Evolutionary conservation across 2,797 vertebrate species (phyloP).

Genomic region (Rachycentron canadum): DNA sequence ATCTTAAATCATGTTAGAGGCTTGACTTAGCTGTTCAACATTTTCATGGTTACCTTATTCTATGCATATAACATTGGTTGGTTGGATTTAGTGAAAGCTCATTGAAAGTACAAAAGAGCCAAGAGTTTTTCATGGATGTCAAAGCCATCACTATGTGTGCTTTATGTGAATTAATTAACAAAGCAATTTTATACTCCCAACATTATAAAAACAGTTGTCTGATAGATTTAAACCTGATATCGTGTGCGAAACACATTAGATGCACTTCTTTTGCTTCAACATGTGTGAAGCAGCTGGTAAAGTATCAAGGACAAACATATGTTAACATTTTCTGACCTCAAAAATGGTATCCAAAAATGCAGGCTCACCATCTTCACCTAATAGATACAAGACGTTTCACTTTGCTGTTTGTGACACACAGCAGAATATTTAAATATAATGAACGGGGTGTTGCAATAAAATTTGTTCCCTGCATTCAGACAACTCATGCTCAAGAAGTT

Average conservation of each 20-base stretch:
- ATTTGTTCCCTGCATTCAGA: conserved; percentile 29
- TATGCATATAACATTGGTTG: conserved; percentile 15
- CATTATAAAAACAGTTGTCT: background rate
- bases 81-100: conserved; percentile 13
- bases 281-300: conserved; percentile 78
- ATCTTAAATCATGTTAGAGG: conserved; percentile 45
- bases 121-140: conserved; percentile 11
- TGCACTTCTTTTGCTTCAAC: conserved; percentile 48
- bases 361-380: conserved; percentile 50
- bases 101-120: conserved; percentile 6
- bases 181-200: background rate
- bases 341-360: conserved; percentile 63
- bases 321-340: conserved; percentile 67
- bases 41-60: conserved; percentile 41
- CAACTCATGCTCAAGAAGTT: background rate
- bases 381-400: conserved; percentile 60
- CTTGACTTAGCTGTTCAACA: conserved; percentile 18
- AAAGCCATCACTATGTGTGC: background rate
- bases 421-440: conserved; percentile 16
- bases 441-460: background rate
- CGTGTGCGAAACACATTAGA: conserved; percentile 43
- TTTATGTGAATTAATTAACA: conserved; percentile 1
- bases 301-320: conserved; percentile 68
- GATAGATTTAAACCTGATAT: conserved; percentile 15
- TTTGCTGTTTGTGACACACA: conserved; percentile 46